These are phyloP conservation scores for Lampris incognitus DNA, from an alignment of 2,113 vertebrate genomes.

Conservation along the genomic window DNA sequence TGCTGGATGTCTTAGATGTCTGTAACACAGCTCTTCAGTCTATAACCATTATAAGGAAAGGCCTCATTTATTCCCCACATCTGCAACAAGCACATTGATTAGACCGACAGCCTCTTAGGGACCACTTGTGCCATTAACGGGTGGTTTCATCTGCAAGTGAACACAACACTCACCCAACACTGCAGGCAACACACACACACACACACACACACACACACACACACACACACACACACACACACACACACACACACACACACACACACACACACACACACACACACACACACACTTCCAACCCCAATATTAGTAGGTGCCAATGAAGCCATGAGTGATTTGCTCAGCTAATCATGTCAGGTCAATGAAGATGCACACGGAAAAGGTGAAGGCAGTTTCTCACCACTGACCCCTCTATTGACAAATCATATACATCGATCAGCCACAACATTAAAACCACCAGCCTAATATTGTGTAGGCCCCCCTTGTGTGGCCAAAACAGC, in stretches of 20 bases:
- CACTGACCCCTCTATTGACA: conserved; percentile 47
- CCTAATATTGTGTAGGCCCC: no score
- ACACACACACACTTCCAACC: neutral
- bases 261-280: neutral
- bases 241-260: neutral
- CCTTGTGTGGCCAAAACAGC: no score
- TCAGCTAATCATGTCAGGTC: conserved; percentile 58
- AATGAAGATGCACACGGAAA: conserved; percentile 44
- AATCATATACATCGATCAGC: conserved; percentile 43
- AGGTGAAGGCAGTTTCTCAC: conserved; percentile 57
- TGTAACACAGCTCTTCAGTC: conserved; percentile 59
- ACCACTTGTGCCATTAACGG: conserved; percentile 47
- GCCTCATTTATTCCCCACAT: conserved; percentile 33
- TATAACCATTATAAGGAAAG: conserved; percentile 46
- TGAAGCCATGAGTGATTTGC: conserved; percentile 51
- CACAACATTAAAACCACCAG: no score
- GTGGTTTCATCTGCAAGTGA: conserved; percentile 25
- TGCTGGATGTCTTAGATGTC: conserved; percentile 34
- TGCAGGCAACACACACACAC: neutral
- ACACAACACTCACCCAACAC: neutral
- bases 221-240: conserved; percentile 3
- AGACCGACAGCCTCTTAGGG: conserved; percentile 35
- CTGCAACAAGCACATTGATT: conserved; percentile 49
- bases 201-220: neutral
- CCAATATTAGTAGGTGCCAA: conserved; percentile 34